A percentile compares a stretch with the other conserved stretches of the same genome.
Conservation (phyloP, 2,797 vertebrate genomes). For the Peromyscus eremicus region DNA sequence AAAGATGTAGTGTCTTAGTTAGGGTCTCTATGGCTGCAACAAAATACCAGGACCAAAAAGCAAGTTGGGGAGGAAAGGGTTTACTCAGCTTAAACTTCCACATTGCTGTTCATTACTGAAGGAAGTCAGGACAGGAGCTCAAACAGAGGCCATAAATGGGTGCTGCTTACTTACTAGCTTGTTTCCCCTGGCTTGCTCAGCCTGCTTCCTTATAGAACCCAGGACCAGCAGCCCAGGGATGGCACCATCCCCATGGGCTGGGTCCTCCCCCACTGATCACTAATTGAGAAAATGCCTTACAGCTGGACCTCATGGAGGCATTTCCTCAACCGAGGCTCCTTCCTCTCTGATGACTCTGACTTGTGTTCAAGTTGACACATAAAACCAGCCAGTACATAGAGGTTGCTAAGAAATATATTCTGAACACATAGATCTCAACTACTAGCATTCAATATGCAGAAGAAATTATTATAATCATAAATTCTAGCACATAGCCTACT, state of each 20-base stretch:
- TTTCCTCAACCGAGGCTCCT: background rate
- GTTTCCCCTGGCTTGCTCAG: background rate
- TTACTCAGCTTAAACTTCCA: background rate
- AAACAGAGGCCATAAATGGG: background rate
- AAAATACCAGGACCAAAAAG: background rate
- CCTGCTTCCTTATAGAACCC: background rate
- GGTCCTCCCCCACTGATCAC: background rate
- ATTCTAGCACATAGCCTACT: background rate
- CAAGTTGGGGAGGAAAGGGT: background rate
- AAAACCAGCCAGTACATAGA: background rate
- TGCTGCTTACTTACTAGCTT: background rate
- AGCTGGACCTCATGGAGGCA: background rate
- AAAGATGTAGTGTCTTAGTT: background rate
- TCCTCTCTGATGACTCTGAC: background rate
- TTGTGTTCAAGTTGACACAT: background rate
- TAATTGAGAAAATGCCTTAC: background rate
- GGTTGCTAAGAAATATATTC: constrained; percentile 53
- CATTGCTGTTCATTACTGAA: background rate
- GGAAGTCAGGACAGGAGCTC: background rate
- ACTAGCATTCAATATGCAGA: background rate
- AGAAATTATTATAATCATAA: constrained; percentile 53
- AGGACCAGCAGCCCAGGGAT: background rate
- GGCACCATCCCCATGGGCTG: background rate
- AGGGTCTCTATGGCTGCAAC: background rate
- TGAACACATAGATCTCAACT: constrained; percentile 34